Base-by-base conservation (phyloP, 2,888 invertebrate genomes). In the Ditula angustiorana region DNA sequence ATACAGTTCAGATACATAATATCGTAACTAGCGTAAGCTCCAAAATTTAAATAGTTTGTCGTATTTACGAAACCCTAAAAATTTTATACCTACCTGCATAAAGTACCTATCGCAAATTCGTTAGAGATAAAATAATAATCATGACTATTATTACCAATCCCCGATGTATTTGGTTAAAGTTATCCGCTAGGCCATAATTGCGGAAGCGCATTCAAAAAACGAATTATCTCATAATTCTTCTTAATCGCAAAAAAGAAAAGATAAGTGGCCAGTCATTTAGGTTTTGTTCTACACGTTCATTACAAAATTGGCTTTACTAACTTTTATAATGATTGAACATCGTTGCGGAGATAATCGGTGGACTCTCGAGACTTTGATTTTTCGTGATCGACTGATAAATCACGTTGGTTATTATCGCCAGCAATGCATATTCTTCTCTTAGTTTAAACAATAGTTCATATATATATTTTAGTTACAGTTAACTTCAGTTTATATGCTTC, bases 131-230 rank as follows among this genome's bases (percentile, higher is more conserved):
- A 30, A 2, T 30, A 30, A 10, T n/a, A 33, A 3, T n/a, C n/a
- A 33, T n/a, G 5, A 33, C 4, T 41, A 19, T 19, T 8, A 41
- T 19, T 19, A 10, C n/a, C n/a, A n/a, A n/a, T 41, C 8, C 8
- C 41, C 19, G n/a, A 41, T 8, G 19, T 19, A 19, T 16, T 37
- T 37, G 16, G 2, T 37, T 16, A 16, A 37, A 37, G 7, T 37
- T 37, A 19, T 19, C 41, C 19, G 41, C n/a, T n/a, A n/a, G n/a
- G 35, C 5, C 13, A 11, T 30, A 50, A 50, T 50, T 50, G 50
- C 30, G 50, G 50, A 50, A 50, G 19, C 30, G 28, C 49, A 28
- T 49, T 49, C 16, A 16, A 16, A 28, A n/a, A 28, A 26, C 49
- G 16, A 28, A 49, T n/a, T 16, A 28, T 49, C 4, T 16, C 28